A percentile compares a stretch with the other conserved stretches of the same genome.
These are phyloP conservation scores for Argyresthia albistria DNA, from an alignment of 2,888 invertebrate species.

Conservation along the genomic window DNA sequence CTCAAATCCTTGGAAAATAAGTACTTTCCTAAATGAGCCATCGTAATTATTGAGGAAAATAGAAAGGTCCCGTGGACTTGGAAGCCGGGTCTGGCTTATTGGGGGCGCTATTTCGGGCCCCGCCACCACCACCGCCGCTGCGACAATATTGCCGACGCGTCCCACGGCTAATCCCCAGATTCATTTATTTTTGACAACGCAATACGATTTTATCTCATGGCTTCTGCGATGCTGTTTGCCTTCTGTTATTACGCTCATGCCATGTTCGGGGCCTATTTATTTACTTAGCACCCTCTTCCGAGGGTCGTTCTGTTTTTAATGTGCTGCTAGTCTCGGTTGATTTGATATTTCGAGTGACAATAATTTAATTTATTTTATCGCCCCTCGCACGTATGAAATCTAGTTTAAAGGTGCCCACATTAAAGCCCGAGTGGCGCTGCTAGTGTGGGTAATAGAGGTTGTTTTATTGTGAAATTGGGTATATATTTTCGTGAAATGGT, in stretches of 20 bases:
- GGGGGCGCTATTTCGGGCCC: constrained; percentile 2
- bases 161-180: constrained; percentile 68
- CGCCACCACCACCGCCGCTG: constrained; percentile 30
- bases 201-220: constrained; percentile 72
- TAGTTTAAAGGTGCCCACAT: no score
- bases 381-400: no score
- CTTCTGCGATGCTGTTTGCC: constrained; percentile 70
- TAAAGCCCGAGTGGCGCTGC: no score
- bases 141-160: constrained; percentile 63
- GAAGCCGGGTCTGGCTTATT: neutral
- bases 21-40: no score
- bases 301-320: constrained; percentile 63
- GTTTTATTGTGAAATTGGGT: no score
- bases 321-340: constrained; percentile 49
- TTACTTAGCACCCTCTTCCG: constrained; percentile 58
- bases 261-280: constrained; percentile 66
- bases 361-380: no score
- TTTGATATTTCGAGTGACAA: constrained; percentile 25
- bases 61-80: neutral
- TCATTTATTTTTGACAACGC: constrained; percentile 74
- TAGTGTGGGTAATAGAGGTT: no score
- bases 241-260: constrained; percentile 65
- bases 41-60: neutral
- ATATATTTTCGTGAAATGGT: no score
- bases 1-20: no score